Evolutionary conservation across 2,113 vertebrate species (phyloP).

Genomic region (Meriones unguiculatus): DNA sequence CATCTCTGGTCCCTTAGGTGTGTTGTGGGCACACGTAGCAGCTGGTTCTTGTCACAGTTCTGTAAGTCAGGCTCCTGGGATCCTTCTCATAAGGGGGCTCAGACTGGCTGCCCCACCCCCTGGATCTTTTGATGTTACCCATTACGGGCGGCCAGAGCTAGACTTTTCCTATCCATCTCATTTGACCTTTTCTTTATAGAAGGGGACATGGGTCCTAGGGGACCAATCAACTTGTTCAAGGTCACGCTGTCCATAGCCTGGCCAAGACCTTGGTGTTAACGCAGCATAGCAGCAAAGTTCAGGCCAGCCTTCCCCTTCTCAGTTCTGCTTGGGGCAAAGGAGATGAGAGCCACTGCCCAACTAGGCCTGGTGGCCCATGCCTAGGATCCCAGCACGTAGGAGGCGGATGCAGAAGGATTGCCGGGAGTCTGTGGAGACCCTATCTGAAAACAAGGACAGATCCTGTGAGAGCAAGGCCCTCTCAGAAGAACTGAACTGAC

Average conservation of each 20-base stretch:
- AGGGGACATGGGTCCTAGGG: background rate
- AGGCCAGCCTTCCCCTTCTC: background rate
- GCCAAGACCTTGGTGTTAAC: background rate
- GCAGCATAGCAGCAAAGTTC: background rate
- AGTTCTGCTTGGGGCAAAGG: background rate
- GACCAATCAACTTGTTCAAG: background rate
- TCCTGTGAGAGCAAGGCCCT: background rate
- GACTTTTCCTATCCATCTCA: background rate
- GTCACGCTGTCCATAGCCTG: background rate
- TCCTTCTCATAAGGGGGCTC: background rate
- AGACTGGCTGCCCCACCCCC: background rate
- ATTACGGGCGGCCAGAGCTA: background rate
- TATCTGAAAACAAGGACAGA: background rate
- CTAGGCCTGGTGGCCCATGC: background rate
- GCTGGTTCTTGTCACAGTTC: background rate
- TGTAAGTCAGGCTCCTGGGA: background rate
- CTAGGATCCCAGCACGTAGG: background rate
- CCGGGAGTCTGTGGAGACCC: background rate
- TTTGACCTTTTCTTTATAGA: background rate
- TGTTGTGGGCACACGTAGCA: rapidly evolving
- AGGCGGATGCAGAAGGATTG: background rate
- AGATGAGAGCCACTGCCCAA: background rate
- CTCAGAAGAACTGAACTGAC: background rate
- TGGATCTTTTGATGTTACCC: background rate
- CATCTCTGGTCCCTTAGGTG: background rate